A percentile compares a stretch with the other conserved stretches of the same genome.
Conservation (phyloP, 2,888 invertebrate species). For the Eupeodes latifasciatus region DNA sequence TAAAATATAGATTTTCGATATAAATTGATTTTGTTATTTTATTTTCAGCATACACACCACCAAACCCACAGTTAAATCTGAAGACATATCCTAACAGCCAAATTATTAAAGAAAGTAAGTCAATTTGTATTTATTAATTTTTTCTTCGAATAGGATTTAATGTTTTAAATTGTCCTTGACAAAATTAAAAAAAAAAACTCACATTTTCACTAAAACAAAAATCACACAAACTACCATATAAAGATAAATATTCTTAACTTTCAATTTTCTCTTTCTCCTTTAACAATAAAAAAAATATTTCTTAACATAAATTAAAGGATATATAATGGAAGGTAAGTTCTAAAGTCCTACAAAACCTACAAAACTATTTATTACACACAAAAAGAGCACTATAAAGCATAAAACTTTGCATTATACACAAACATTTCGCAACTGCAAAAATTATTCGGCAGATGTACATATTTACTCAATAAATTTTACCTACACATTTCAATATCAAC, state of each 20-base stretch:
- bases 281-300: slow-evolving; percentile 68
- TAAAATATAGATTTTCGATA: background rate
- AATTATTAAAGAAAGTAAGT: slow-evolving; percentile 94
- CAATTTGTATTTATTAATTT: no score
- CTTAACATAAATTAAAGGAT: slow-evolving; percentile 80
- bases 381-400: slow-evolving; percentile 4
- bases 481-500: background rate
- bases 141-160: background rate
- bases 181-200: background rate
- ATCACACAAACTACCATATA: background rate
- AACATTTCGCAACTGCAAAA: background rate
- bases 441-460: background rate
- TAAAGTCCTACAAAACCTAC: background rate
- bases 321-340: slow-evolving; percentile 85
- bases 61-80: slow-evolving; percentile 86
- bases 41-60: slow-evolving; percentile 59
- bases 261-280: slow-evolving; percentile 72
- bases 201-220: background rate
- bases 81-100: slow-evolving; percentile 91
- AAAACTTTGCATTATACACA: slow-evolving; percentile 1
- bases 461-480: slow-evolving; percentile 2
- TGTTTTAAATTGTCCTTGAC: background rate
- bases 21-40: background rate
- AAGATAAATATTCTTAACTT: slow-evolving; percentile 55
- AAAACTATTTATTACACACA: slow-evolving; percentile 3